Evolutionary conservation across 37 sponge, comb jelly and placozoan species (phyloP).

Genomic region (Corticium candelabrum): DNA sequence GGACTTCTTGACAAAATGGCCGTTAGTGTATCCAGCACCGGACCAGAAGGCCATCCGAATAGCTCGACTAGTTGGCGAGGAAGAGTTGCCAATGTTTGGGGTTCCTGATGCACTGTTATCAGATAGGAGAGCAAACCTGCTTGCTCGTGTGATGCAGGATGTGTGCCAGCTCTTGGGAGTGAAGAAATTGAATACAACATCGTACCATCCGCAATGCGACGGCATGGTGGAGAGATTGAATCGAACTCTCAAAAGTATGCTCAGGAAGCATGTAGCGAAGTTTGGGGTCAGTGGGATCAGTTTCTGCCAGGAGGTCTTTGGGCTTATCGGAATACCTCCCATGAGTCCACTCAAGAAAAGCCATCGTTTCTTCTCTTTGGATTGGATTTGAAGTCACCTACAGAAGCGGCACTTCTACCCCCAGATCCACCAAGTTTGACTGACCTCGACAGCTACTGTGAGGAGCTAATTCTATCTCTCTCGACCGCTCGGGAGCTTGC

Average conservation of each 20-base stretch:
- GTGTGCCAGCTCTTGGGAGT: slow-evolving; percentile 12
- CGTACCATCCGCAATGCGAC: slow-evolving; percentile 32
- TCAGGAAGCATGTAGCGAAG: slow-evolving; percentile 13
- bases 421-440: not conserved
- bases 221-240: slow-evolving; percentile 19
- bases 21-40: slow-evolving; percentile 27
- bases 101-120: slow-evolving; percentile 40
- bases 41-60: slow-evolving; percentile 36
- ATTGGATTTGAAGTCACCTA: slow-evolving; percentile 20
- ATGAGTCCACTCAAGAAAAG: slow-evolving; percentile 24
- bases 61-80: slow-evolving; percentile 16
- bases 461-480: slow-evolving; percentile 11
- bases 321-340: slow-evolving; percentile 26
- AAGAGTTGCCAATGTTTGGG: slow-evolving; percentile 36
- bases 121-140: slow-evolving; percentile 32
- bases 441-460: slow-evolving; percentile 15
- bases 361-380: slow-evolving; percentile 37
- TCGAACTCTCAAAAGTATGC: slow-evolving; percentile 18
- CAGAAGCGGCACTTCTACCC: slow-evolving; percentile 24
- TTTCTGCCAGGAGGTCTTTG: slow-evolving; percentile 36
- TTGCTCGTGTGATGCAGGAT: slow-evolving; percentile 34
- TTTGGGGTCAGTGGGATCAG: slow-evolving; percentile 30
- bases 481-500: slow-evolving; percentile 17
- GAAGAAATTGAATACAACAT: slow-evolving; percentile 27
- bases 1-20: slow-evolving; percentile 49